Conservation (phyloP, 2,888 invertebrate genomes). For the Luperina testacea region DNA sequence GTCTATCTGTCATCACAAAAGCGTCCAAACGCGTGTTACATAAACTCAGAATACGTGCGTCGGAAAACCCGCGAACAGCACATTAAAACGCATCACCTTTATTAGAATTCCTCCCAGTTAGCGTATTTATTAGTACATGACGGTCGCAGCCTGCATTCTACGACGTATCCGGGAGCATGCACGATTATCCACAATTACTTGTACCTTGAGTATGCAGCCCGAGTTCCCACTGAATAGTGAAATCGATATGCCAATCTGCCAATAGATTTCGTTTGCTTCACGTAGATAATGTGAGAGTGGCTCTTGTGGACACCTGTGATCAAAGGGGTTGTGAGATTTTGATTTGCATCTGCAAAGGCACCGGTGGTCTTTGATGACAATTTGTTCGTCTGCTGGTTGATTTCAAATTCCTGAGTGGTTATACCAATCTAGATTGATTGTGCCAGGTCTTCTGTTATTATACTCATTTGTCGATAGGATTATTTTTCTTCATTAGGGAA, state of each 20-base stretch:
- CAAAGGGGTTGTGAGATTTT: conserved; percentile 33
- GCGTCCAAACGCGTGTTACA: conserved; percentile 33
- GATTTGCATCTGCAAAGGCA: conserved; percentile 19
- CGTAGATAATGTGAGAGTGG: conserved; percentile 31
- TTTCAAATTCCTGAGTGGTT: not conserved
- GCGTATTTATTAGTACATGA: conserved; percentile 64
- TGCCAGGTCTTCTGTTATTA: not conserved
- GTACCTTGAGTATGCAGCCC: conserved; percentile 54
- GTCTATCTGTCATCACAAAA: conserved; percentile 30
- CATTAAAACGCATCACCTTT: conserved; percentile 61
- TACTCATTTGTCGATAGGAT: not conserved
- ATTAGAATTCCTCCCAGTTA: conserved; percentile 64
- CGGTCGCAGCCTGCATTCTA: conserved; percentile 56
- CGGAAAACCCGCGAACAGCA: conserved; percentile 56
- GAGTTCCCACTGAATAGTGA: conserved; percentile 50
- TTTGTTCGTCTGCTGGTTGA: not conserved
- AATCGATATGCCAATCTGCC: conserved; percentile 64
- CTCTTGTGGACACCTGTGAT: conserved; percentile 39
- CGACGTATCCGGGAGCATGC: conserved; percentile 67
- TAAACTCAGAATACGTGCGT: conserved; percentile 50
- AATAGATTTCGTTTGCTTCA: conserved; percentile 53
- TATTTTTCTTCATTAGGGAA: not conserved
- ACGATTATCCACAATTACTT: conserved; percentile 64
- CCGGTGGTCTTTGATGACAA: conserved; percentile 23
- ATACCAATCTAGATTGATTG: not conserved